Base-by-base conservation (phyloP, 2,113 vertebrate species). In the Australoheros scitulus region DNA sequence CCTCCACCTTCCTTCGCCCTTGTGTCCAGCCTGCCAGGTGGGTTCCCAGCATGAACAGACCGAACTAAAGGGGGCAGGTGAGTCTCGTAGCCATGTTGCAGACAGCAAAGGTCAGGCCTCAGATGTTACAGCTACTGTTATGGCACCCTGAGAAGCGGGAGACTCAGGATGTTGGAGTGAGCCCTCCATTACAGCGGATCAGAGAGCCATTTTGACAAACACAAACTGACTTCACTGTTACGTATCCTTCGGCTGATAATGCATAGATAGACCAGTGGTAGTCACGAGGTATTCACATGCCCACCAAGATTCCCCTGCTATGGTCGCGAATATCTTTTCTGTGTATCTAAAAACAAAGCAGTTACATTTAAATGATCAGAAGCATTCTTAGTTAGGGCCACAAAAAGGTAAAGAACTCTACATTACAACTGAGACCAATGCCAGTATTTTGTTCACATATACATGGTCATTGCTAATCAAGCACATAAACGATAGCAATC, bases 261-360 rank as follows among this genome's bases (percentile, higher is more conserved):
- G 94, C 94, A 96, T 95, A 96, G 95, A 94, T 94, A 92, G 93
- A 90, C 93, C 92, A 90, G 92, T 92, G 88, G 92, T 87, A 89
- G 92, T 93, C 90, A 85, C 81, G 94, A 95, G 92, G 93, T 94
- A 94, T 91, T 93, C 82, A 76, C 92, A 93, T 80, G 90, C 88
- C 79, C 52, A 82, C 82, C 83, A 65, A 83, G 61, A 77, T 26
- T 63, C 81, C 76, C 68, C 81, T 60, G 64, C 79, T 3, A 24
- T 76, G 82, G 86, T 85, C 91, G 38, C 76, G 36, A 65, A 87
- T 38, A 76, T 80, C 79, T 83, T 68, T 86, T 79, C 74, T 47
- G 34, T 32, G 32, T 24, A 75, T 82, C 43, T 84, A 36, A 7
- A 47, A 26, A 77, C 80, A 86, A 56, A 82, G 70, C 7, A 22